Conservation (phyloP, 2,888 invertebrate genomes). For the Cantharis flavilabris region DNA sequence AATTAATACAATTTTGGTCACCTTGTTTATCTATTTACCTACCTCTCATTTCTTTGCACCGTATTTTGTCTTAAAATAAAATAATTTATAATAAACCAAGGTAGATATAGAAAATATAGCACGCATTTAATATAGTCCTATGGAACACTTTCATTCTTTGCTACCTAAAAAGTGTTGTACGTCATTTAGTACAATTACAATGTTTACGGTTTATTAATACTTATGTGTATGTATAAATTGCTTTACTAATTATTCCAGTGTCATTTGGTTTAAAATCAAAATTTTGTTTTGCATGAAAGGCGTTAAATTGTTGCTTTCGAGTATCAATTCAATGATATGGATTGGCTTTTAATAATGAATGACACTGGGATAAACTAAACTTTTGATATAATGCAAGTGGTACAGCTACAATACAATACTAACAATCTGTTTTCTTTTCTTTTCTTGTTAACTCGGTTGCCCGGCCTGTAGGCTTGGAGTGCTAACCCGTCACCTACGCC, state of each 20-base stretch:
- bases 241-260: constrained; percentile 45
- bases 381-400: constrained; percentile 36
- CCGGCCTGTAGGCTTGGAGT: constrained; percentile 72
- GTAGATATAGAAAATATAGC: constrained; percentile 23
- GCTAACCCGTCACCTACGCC: constrained; percentile 64
- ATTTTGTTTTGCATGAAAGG: neutral
- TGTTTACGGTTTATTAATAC: constrained; percentile 33
- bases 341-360: constrained; percentile 1
- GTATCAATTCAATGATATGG: neutral
- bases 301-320: neutral
- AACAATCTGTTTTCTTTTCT: constrained; percentile 57
- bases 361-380: constrained; percentile 27
- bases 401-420: constrained; percentile 51
- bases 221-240: constrained; percentile 46
- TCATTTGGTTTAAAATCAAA: constrained; percentile 31
- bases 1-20: neutral
- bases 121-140: constrained; percentile 48
- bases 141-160: constrained; percentile 46
- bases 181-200: constrained; percentile 15
- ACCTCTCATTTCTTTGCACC: neutral
- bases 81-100: neutral
- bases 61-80: neutral
- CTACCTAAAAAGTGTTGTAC: constrained; percentile 37
- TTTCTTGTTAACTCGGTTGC: constrained; percentile 57
- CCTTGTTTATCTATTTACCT: neutral